phyloP scores from a whole-genome alignment of 1,140 invertebrate species.

The Pogonomyrmex californicus region DNA sequence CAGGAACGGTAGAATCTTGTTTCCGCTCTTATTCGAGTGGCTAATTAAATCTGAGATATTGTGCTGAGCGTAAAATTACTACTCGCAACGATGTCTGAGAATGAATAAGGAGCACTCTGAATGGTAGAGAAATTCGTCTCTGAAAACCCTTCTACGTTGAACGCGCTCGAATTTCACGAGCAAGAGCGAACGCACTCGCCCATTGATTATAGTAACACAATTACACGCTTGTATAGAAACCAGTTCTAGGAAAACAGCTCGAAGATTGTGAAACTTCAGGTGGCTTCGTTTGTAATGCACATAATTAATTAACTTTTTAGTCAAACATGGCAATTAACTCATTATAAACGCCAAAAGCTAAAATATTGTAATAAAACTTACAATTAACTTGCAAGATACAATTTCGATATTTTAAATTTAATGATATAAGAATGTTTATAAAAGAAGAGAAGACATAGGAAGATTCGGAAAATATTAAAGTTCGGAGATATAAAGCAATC shows the following conservation, averaged over 20 bases:
- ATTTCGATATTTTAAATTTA: not conserved
- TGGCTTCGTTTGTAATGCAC: not conserved
- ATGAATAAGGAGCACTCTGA: constrained; percentile 70
- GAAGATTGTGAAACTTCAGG: constrained; percentile 52
- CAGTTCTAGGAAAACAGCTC: constrained; percentile 26
- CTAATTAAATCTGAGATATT: constrained; percentile 75
- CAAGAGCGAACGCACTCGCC: constrained; percentile 46
- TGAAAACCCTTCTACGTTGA: constrained; percentile 39
- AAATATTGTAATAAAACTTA: not conserved
- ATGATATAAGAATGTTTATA: not conserved
- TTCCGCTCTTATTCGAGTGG: constrained; percentile 72
- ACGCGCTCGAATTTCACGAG: constrained; percentile 26
- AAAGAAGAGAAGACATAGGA: not conserved
- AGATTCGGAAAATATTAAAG: not conserved
- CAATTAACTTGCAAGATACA: not conserved
- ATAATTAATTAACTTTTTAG: constrained; percentile 57
- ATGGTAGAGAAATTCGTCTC: constrained; percentile 53
- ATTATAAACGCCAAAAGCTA: not conserved
- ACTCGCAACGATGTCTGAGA: constrained; percentile 66
- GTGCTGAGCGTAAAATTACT: constrained; percentile 74
- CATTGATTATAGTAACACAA: constrained; percentile 62
- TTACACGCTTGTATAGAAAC: constrained; percentile 51
- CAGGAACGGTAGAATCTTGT: constrained; percentile 65
- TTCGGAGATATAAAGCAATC: not conserved
- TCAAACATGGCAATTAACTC: constrained; percentile 31